Evolutionary conservation across 2,888 invertebrate genomes (phyloP), one percentile per base, ranked within the genome.

Genomic region (Lithophane leautieri): DNA sequence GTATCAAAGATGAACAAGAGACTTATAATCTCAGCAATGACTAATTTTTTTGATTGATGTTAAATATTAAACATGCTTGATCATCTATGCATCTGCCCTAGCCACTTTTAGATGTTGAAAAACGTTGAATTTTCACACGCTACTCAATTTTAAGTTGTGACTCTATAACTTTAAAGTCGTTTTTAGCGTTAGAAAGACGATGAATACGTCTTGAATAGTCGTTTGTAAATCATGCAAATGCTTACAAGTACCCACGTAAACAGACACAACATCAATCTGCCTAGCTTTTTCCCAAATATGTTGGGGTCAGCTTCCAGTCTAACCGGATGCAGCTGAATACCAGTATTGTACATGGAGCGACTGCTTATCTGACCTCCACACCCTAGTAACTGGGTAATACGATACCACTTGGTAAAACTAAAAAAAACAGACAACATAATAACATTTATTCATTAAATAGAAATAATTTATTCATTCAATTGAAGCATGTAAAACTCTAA

Each of bases 401-500:
- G 34, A 34, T 34, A 34, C 34, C 34, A 1, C 34, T 34, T 34
- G 34, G 34, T 34, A 34, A 34, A 3, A 34, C 34, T 34, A 3
- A 34, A 34, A 34, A 34, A 34, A 34, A 34, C n/a, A n/a, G 3
- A 34, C 34, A 34, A 3, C 11, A 25, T 25, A 56, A 61, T 34
- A 65, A 34, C 2, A 60, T 6, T 34, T 6, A 42, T 65, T 70
- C 44, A 78, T 74, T 8, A 60, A 70, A 62, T 28, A 40, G 6
- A 52, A 77, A 73, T 67, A 72, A 66, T 69, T 34, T 34, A 34
- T 34, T 61, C 14, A 60, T 25, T 9, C 56, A 63, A 78, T 62
- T 42, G 22, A 34, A 44, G 16, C n/a, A 19, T 52, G 44, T 42
- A n/a, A 61, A 58, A 70, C 19, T 40, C n/a, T 11, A 28, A 69